A percentile compares a stretch with the other conserved stretches of the same genome.
phyloP scores from a whole-genome alignment of 2,113 vertebrate genomes.

The Leptocoma aspasia region DNA sequence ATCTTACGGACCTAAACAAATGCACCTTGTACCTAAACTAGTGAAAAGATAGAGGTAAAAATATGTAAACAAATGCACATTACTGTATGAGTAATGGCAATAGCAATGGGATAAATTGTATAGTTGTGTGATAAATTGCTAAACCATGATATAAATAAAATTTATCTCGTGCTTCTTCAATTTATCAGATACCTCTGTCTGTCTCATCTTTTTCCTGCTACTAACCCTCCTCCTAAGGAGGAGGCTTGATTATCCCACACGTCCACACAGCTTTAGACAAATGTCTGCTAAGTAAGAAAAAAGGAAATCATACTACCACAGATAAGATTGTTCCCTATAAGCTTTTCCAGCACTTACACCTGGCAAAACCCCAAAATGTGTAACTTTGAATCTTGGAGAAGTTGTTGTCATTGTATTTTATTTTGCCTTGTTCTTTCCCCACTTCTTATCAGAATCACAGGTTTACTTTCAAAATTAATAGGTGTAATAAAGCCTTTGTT shows the following conservation, averaged over 20 bases:
- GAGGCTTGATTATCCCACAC: not conserved
- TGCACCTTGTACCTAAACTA: not conserved
- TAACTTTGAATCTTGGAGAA: not conserved
- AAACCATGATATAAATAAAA: not conserved
- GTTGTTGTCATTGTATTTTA: not conserved
- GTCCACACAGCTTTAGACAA: not conserved
- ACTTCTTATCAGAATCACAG: not conserved
- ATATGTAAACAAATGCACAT: not conserved
- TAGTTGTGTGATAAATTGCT: not conserved
- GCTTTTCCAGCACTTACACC: not conserved
- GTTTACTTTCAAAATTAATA: not conserved
- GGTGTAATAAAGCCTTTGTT: not conserved
- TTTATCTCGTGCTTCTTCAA: not conserved
- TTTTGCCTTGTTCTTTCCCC: not conserved
- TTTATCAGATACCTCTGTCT: not conserved
- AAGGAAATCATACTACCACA: not conserved
- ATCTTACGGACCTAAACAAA: not conserved
- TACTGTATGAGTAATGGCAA: not conserved
- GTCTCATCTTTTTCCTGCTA: not conserved
- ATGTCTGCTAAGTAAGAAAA: not conserved
- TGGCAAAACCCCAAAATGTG: not conserved
- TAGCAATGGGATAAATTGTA: not conserved
- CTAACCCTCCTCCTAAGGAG: not conserved
- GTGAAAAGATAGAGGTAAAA: not conserved
- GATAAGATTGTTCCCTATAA: not conserved